Evolutionary conservation across 1,140 invertebrate genomes (phyloP), one percentile per base, ranked within the genome.

Genomic region (Homarus americanus): DNA sequence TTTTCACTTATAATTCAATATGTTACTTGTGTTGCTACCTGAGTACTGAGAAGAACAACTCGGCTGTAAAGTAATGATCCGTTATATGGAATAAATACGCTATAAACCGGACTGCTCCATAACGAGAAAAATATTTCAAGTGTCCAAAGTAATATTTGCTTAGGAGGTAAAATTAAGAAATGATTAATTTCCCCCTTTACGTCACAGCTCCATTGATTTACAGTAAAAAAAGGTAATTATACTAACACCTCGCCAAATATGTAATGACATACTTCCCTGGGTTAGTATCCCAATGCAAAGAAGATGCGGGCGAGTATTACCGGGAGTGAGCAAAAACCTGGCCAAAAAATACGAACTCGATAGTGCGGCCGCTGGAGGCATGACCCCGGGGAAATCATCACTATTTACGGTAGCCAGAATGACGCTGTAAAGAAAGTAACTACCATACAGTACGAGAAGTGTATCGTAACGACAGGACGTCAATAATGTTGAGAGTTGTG

Each of bases 341-440:
- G 63, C 32, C 63, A 7, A 69, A 69, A 49, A 69, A 69, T 69
- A 69, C 17, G 28, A 69, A 0, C n/a, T 15, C n/a, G n/a, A 32
- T 32, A 32, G n/a, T 28, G n/a, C 32, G n/a, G n/a, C n/a, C 9
- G 28, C 7, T 32, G 63, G n/a, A 12, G 63, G 5, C 28, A 69
- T 69, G n/a, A 69, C 63, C 63, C 63, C 0, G 63, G 63, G 63
- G 63, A 69, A 69, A 69, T 69, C 63, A 69, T 32, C n/a, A 32
- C n/a, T 69, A 69, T 69, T 69, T 69, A 69, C 63, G 63, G 63
- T 69, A 69, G 63, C 63, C 63, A 32, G 63, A 69, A 69, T 69
- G 63, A 28, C 9, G 63, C 28, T 32, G 63, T 69, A 69, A 69
- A 69, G 63, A 24, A 28, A 32, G 63, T 69, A 69, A 69, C n/a